Conservation (phyloP, 2,797 vertebrate genomes). For the Champsocephalus gunnari region DNA sequence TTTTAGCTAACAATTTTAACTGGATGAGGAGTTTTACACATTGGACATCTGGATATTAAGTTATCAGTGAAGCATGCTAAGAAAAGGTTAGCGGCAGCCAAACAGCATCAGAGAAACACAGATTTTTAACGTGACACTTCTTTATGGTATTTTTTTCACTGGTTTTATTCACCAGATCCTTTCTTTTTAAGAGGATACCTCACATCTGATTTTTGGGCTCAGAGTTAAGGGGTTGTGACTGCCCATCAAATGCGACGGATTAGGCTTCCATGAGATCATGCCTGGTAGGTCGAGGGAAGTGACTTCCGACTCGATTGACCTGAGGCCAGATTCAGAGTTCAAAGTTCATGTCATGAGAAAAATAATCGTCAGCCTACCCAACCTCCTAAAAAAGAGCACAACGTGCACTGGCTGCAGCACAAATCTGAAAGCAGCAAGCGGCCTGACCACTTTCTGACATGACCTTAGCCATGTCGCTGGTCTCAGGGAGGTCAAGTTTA, state of each 20-base stretch:
- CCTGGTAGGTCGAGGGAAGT: slow-evolving; percentile 56
- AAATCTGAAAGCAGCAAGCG: slow-evolving; percentile 17
- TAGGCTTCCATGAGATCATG: slow-evolving; percentile 62
- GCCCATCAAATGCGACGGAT: slow-evolving; percentile 15
- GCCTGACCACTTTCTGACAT: slow-evolving; percentile 25
- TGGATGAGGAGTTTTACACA: too few species aligned
- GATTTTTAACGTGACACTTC: too few species aligned
- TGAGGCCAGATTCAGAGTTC: slow-evolving; percentile 59
- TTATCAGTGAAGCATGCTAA: too few species aligned
- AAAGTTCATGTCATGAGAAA: slow-evolving; percentile 71
- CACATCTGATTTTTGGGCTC: background rate
- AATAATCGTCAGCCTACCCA: background rate
- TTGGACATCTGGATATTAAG: too few species aligned
- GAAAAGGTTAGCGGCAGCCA: too few species aligned
- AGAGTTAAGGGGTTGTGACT: slow-evolving; percentile 24
- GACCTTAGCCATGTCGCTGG: slow-evolving; percentile 23
- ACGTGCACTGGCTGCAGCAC: background rate
- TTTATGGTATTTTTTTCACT: too few species aligned
- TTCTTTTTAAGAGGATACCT: too few species aligned
- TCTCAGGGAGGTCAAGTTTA: slow-evolving; percentile 61
- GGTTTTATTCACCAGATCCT: too few species aligned
- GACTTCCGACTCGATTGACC: slow-evolving; percentile 62
- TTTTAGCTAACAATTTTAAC: too few species aligned
- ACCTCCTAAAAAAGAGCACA: background rate
- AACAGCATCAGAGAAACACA: too few species aligned